Percentiles rank a stretch among this genome's conserved stretches.
These are phyloP conservation scores for Urocynchramus pylzowi DNA, from an alignment of 2,113 vertebrate genomes.

Conservation along the genomic window DNA sequence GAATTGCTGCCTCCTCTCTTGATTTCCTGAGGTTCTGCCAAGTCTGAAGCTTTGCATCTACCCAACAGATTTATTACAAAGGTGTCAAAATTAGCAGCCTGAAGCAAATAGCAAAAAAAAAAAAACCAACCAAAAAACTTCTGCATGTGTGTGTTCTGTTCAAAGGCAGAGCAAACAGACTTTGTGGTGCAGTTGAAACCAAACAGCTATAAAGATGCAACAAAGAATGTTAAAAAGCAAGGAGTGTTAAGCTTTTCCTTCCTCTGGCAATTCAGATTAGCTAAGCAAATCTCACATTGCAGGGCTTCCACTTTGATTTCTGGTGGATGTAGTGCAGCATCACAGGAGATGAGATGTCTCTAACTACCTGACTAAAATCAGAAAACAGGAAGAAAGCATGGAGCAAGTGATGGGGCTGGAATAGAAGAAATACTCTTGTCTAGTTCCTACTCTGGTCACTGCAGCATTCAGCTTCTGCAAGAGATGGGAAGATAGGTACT, in stretches of 20 bases:
- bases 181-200: not conserved
- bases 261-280: not conserved
- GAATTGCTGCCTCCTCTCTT: slow-evolving; percentile 42
- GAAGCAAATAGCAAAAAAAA: not conserved
- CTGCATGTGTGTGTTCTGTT: slow-evolving; percentile 1
- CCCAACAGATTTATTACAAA: slow-evolving; percentile 63
- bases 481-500: not conserved
- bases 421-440: not conserved
- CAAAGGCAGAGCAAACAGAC: not conserved
- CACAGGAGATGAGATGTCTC: not conserved
- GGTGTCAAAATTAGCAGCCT: slow-evolving; percentile 64
- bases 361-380: not conserved
- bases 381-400: not conserved
- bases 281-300: not conserved
- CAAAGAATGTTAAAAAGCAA: not conserved
- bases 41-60: slow-evolving; percentile 36
- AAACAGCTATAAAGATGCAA: slow-evolving; percentile 23
- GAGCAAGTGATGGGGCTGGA: not conserved
- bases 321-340: not conserved
- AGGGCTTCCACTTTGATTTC: not conserved
- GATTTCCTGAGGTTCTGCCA: slow-evolving; percentile 51
- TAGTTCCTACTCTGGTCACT: not conserved
- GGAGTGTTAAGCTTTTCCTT: not conserved
- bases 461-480: not conserved
- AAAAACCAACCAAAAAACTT: not conserved